Conservation (phyloP, 2,113 vertebrate species). For the Grammomys dolichurus region DNA sequence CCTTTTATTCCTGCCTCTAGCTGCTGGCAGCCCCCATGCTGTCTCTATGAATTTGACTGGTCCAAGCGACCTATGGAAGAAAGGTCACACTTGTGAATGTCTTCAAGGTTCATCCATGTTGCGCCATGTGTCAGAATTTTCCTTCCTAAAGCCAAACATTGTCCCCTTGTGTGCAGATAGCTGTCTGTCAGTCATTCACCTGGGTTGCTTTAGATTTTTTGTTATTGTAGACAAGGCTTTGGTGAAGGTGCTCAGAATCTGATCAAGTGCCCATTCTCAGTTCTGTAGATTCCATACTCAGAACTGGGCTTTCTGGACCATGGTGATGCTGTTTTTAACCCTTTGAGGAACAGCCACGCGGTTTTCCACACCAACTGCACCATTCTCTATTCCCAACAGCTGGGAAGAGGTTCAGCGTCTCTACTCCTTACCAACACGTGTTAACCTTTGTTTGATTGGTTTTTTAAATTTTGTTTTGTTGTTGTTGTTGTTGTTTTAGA, state of each 20-base stretch:
- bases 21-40: neutral
- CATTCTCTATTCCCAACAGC: neutral
- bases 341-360: neutral
- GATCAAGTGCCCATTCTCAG: neutral
- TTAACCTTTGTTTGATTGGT: neutral
- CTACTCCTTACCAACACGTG: neutral
- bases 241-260: neutral
- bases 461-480: neutral
- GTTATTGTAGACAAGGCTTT: neutral
- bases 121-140: neutral
- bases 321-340: neutral
- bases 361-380: neutral
- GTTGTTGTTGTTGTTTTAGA: neutral
- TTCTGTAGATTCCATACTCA: neutral
- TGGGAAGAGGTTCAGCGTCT: neutral
- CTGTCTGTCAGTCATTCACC: neutral
- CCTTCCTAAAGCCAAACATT: neutral
- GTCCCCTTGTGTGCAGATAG: neutral
- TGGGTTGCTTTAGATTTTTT: neutral
- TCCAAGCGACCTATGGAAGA: accelerated
- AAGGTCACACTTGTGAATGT: neutral
- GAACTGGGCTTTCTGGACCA: constrained; percentile 15
- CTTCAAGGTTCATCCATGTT: neutral
- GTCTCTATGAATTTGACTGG: neutral
- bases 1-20: accelerated